Base-by-base conservation (phyloP, 2,797 vertebrate genomes). In the Molossus molossus region DNA sequence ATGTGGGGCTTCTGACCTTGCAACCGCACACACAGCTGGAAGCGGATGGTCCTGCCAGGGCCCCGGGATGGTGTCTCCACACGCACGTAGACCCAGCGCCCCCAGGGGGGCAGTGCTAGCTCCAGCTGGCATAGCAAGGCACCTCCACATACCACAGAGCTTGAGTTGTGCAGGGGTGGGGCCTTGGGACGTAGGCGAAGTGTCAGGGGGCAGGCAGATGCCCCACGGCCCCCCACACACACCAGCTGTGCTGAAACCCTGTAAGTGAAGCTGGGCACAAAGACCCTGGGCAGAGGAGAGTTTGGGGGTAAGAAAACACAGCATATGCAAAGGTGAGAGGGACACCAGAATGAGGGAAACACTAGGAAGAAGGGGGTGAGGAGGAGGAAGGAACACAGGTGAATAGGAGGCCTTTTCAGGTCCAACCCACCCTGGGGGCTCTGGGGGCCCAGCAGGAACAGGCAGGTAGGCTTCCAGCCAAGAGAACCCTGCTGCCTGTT, bases 1-100 rank as follows among this genome's bases (percentile, higher is more conserved):
- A 75, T 53, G 33, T 33, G 48, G 89, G 84, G 79, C 70, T 21
- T 86, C 99, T 99, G 97, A 99, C 99, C 99, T 99, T 99, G 99
- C 77, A 99, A 98, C 96, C 99, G 99, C 84, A 99, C 99, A 0
- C 98, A 99, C 48, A 99, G 99, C 98, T 99, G 99, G 98, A 99
- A 99, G 98, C 98, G 99, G 97, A 99, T 37, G 0, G 99, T 98
- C 53, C 98, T 98, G 89, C 96, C 72, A 0, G 98, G 98, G 29
- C 95, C 96, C 12, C 98, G 99, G 1, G 98, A 98, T 93, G 99
- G 99, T 96, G 98, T 98, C 98, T 99, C 99, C 98, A 99, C 99
- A 91, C 99, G 98, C 96, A 99, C 98, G 23, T 99, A 99, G 98
- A 99, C 99, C 99, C 99, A 99, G 94, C 99, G 99, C 80, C 99